Base-by-base conservation (phyloP, 2,113 vertebrate species). In the Hipposideros armiger region DNA sequence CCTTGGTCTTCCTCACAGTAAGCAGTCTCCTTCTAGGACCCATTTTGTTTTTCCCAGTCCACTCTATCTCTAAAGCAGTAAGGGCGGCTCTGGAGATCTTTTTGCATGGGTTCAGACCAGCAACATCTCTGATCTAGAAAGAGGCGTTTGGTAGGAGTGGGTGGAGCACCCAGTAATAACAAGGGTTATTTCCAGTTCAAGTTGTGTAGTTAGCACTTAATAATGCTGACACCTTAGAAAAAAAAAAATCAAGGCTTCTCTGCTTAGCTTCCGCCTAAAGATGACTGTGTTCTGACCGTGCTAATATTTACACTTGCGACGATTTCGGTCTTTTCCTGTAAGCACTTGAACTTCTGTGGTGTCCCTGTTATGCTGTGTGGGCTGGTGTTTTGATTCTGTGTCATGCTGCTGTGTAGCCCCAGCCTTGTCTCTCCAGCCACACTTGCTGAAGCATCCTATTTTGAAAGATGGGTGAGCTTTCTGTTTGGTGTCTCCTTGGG, bases 341-440 rank as follows among this genome's bases (percentile, higher is more conserved):
- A 87, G 84, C 56, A 14, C 70, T 76, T 58, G 30, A 15, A 20
- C 72, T 40, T 85, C 9, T 30, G 77, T 9, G 45, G 15, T 22
- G 4, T 56, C 76, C 50, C 56, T 11, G 30, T 9, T 9, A 36
- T 3, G 32, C 20, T 8, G 11, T 16, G 66, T 42, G 60, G 86
- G 60, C 81, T 69, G 1, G 81, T 86, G 94, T 96, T 97, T 95
- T 91, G 87, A 78, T 95, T 97, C 95, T 42, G 60, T 14, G 40
- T 82, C 30, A 4, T 19, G 58, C 58, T 80, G 14, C 87, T 91
- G 91, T 47, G 66, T n/a, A 70, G 92, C 74, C 80, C 81, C 50
- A 19, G 90, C 0, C 1, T 96, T 97, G 95, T 97, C 96, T 96
- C 77, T 36, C 62, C 19, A 28, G 4, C 93, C 97, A 97, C 91